These are phyloP conservation scores for Sialis fuliginosa DNA, from an alignment of 2,888 invertebrate genomes.

Conservation along the genomic window DNA sequence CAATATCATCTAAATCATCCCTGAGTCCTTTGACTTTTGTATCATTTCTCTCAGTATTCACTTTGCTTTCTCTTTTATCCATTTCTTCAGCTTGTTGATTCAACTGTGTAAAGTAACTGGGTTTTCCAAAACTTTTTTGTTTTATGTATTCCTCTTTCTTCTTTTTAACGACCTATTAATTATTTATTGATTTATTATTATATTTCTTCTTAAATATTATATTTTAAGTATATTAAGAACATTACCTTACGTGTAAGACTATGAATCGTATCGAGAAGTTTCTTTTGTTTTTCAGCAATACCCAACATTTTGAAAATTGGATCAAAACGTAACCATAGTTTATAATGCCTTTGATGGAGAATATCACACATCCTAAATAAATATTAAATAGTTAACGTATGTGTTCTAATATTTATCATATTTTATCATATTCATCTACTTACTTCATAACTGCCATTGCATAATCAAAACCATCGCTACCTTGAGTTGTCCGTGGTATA, in stretches of 20 bases:
- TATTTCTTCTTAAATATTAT: too few species aligned
- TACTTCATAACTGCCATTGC: conserved; percentile 38
- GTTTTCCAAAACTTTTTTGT: conserved; percentile 3
- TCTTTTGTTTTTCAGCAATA: conserved; percentile 25
- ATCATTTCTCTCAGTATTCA: not conserved
- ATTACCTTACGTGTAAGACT: conserved; percentile 27
- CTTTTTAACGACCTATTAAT: conserved; percentile 6
- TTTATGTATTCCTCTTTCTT: conserved; percentile 6
- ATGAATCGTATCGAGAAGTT: conserved; percentile 28
- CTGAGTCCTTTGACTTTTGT: conserved; percentile 36
- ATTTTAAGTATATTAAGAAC: too few species aligned
- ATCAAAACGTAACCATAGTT: conserved; percentile 27
- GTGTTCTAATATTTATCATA: not conserved
- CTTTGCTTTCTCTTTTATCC: conserved; percentile 9
- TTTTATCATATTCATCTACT: conserved; percentile 12
- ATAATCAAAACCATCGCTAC: conserved; percentile 31
- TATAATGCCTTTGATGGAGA: conserved; percentile 30
- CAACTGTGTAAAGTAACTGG: conserved; percentile 2
- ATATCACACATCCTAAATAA: conserved; percentile 33
- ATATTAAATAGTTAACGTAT: conserved; percentile 5
- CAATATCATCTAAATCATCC: conserved; percentile 60
- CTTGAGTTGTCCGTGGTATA: conserved; percentile 25
- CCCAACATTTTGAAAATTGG: conserved; percentile 27
- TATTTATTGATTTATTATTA: too few species aligned
- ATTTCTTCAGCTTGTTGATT: conserved; percentile 9